Percentiles rank a stretch among this genome's conserved stretches.
These are phyloP conservation scores for Stylophora pistillata DNA, from an alignment of 64 coral and sea anemone species.

Conservation along the genomic window DNA sequence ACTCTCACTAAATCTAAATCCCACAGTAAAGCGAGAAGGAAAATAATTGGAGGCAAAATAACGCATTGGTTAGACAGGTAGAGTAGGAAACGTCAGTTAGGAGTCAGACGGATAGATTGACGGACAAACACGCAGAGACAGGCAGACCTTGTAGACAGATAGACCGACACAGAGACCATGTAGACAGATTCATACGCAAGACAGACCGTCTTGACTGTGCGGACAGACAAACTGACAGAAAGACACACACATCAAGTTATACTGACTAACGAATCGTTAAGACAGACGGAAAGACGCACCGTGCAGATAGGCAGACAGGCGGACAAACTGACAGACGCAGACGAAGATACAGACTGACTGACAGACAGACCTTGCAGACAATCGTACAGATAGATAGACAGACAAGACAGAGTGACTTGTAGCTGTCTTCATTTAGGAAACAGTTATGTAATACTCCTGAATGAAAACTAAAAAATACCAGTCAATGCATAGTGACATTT, in stretches of 20 bases:
- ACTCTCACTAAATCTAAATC: conserved; percentile 5
- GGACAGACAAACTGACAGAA: too few relatives aligned
- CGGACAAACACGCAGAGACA: too few relatives aligned
- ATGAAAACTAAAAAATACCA: too few relatives aligned
- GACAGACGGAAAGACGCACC: background rate
- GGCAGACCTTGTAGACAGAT: background rate
- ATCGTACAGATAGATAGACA: too few relatives aligned
- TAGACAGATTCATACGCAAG: background rate
- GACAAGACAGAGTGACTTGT: too few relatives aligned
- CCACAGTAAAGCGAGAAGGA: conserved; percentile 16
- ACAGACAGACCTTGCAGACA: background rate
- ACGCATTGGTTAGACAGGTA: conserved; percentile 28
- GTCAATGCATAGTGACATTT: too few relatives aligned
- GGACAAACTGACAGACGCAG: background rate
- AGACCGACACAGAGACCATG: background rate
- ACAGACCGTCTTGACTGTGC: background rate
- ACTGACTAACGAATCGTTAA: background rate
- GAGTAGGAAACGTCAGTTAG: conserved; percentile 18
- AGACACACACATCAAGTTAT: too few relatives aligned
- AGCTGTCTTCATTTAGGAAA: too few relatives aligned
- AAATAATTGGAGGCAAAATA: conserved; percentile 9
- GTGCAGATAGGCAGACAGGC: too few relatives aligned
- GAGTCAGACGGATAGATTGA: background rate
- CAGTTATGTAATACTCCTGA: too few relatives aligned
- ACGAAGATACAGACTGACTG: too few relatives aligned